Evolutionary conservation across 2,888 invertebrate genomes (phyloP).

Genomic region (Micoletzkya japonica): DNA sequence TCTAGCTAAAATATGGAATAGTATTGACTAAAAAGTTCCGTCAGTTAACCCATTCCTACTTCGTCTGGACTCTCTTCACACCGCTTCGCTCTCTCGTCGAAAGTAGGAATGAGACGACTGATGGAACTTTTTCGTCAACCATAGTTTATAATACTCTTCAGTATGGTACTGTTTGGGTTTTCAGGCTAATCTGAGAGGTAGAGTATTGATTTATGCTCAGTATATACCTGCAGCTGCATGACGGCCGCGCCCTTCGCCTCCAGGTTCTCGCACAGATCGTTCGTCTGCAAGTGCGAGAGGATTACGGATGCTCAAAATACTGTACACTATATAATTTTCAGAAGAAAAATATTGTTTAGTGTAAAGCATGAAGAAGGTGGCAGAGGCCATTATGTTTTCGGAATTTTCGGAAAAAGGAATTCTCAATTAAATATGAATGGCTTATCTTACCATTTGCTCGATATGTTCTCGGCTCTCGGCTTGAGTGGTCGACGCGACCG

Average conservation of each 20-base stretch:
- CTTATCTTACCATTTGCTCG: conserved; percentile 21
- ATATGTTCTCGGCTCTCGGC: conserved; percentile 16
- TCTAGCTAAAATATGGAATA: too few species aligned
- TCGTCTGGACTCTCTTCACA: too few species aligned
- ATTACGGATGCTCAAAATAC: neutral
- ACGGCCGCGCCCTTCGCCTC: conserved; percentile 42
- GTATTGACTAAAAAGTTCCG: too few species aligned
- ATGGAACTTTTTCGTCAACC: too few species aligned
- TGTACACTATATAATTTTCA: neutral
- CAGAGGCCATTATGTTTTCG: neutral
- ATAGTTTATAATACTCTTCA: too few species aligned
- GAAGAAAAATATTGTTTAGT: neutral
- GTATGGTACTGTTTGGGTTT: too few species aligned
- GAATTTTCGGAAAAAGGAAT: neutral
- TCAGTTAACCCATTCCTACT: too few species aligned
- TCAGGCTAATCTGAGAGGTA: too few species aligned
- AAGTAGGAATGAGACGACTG: too few species aligned
- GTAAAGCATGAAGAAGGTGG: neutral
- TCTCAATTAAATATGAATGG: neutral
- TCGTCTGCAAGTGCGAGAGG: conserved; percentile 37
- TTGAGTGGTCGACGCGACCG: conserved; percentile 1
- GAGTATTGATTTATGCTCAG: too few species aligned
- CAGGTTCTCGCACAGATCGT: conserved; percentile 46
- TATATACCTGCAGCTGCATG: conserved; percentile 42
- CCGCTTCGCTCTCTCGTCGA: too few species aligned